These are phyloP conservation scores for Calephelis virginiensis DNA, from an alignment of 1,140 invertebrate genomes.

Conservation along the genomic window DNA sequence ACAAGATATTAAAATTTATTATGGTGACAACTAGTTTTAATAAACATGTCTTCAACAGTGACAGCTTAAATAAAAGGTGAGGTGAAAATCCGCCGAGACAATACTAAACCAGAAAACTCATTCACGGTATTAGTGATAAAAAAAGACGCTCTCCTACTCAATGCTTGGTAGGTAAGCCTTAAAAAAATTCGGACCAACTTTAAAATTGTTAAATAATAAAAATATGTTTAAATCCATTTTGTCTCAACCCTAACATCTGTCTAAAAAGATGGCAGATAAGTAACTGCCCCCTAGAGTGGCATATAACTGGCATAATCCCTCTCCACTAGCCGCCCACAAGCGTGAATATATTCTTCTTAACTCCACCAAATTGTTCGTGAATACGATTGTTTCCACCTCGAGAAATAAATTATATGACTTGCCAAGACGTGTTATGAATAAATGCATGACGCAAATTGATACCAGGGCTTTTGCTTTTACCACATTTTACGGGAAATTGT, in stretches of 20 bases:
- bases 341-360: constrained; percentile 35
- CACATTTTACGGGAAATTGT: constrained; percentile 65
- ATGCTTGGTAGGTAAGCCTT: no score
- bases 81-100: no score
- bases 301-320: constrained; percentile 54
- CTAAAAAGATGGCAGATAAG: constrained; percentile 60
- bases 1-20: no score
- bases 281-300: constrained; percentile 70
- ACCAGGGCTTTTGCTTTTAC: constrained; percentile 61
- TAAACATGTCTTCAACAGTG: no score
- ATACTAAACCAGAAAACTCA: no score
- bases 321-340: constrained; percentile 34
- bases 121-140: no score
- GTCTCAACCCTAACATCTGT: constrained; percentile 18
- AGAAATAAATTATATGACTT: constrained; percentile 76
- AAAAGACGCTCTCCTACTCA: no score
- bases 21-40: no score
- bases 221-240: not conserved
- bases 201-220: not conserved
- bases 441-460: constrained; percentile 75
- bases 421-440: constrained; percentile 62
- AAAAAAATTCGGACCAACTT: not conserved
- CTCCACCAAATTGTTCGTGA: constrained; percentile 63
- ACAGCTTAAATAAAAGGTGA: no score
- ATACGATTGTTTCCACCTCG: constrained; percentile 67